Evolutionary conservation across 2,888 invertebrate genomes (phyloP).

Genomic region (Tridacna crocea): DNA sequence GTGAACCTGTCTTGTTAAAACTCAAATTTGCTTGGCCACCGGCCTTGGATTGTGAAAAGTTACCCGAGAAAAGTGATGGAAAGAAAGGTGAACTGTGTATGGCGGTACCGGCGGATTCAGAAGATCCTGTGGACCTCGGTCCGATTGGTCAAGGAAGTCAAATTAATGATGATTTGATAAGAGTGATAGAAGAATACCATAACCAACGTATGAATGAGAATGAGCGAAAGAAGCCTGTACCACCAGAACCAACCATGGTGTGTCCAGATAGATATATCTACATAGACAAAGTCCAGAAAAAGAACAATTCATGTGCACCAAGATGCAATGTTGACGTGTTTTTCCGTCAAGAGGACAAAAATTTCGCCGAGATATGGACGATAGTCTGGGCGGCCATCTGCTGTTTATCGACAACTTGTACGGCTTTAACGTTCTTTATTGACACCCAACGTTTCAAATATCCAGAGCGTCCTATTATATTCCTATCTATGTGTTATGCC

Average conservation of each 20-base stretch:
- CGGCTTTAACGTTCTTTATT: slow-evolving; percentile 84
- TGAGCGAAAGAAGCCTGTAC: slow-evolving; percentile 11
- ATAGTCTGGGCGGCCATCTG: slow-evolving; percentile 91
- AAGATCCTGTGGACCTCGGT: slow-evolving; percentile 70
- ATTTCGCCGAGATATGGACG: slow-evolving; percentile 90
- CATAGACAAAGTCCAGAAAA: slow-evolving; percentile 74
- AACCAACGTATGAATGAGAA: slow-evolving; percentile 28
- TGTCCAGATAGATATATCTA: slow-evolving; percentile 80
- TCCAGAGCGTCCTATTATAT: slow-evolving; percentile 85
- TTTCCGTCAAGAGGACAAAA: slow-evolving; percentile 89
- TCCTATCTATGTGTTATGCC: slow-evolving; percentile 84
- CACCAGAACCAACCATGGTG: slow-evolving; percentile 25
- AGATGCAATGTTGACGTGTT: slow-evolving; percentile 89
- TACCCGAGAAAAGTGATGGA: slow-evolving; percentile 87
- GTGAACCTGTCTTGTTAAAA: slow-evolving; percentile 87
- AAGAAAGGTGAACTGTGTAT: slow-evolving; percentile 89
- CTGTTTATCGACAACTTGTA: slow-evolving; percentile 85
- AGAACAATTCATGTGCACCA: slow-evolving; percentile 82
- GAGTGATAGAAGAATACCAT: slow-evolving; percentile 19
- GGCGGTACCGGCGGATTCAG: slow-evolving; percentile 86
- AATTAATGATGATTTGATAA: slow-evolving; percentile 10
- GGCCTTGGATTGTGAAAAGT: slow-evolving; percentile 91
- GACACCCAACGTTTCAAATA: slow-evolving; percentile 84
- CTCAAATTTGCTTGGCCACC: slow-evolving; percentile 89
- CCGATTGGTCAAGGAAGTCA: slow-evolving; percentile 39